Conservation (phyloP, 2,888 invertebrate species). For the Notodonta dromedarius region DNA sequence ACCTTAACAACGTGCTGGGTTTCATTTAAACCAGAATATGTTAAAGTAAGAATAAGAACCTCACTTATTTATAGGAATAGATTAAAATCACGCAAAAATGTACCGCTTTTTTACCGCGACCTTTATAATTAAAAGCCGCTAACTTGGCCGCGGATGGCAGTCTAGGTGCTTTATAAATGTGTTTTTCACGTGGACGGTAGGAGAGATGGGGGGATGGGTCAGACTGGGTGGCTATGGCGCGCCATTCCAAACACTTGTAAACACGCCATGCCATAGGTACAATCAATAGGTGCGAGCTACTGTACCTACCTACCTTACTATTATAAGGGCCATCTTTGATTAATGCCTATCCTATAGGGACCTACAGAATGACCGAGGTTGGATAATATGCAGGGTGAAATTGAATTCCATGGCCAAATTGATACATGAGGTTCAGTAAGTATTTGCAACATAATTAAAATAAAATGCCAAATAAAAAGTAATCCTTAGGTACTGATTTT, state of each 20-base stretch:
- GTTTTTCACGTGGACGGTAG: neutral
- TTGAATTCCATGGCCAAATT: too few relatives aligned
- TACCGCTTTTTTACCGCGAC: constrained; percentile 9
- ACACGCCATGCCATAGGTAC: constrained; percentile 9
- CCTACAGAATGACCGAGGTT: too few relatives aligned
- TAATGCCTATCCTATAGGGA: neutral
- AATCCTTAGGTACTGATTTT: too few relatives aligned
- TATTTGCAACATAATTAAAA: too few relatives aligned
- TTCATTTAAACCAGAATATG: too few relatives aligned
- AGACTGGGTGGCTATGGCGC: constrained; percentile 13
- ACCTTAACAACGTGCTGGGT: too few relatives aligned
- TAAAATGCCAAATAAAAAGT: too few relatives aligned
- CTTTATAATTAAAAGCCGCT: constrained; percentile 20
- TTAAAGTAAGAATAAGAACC: too few relatives aligned
- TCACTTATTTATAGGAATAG: neutral
- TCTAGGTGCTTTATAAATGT: constrained; percentile 15
- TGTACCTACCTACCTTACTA: too few relatives aligned
- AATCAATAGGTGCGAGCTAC: constrained; percentile 7
- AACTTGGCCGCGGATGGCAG: constrained; percentile 9
- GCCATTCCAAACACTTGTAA: constrained; percentile 9
- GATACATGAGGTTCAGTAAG: too few relatives aligned
- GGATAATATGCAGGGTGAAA: too few relatives aligned
- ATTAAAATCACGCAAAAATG: neutral
- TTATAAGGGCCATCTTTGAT: too few relatives aligned
- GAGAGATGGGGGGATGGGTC: neutral